These are phyloP conservation scores for Eulemur mongoz DNA, from an alignment of 2,797 vertebrate genomes.

Conservation along the genomic window DNA sequence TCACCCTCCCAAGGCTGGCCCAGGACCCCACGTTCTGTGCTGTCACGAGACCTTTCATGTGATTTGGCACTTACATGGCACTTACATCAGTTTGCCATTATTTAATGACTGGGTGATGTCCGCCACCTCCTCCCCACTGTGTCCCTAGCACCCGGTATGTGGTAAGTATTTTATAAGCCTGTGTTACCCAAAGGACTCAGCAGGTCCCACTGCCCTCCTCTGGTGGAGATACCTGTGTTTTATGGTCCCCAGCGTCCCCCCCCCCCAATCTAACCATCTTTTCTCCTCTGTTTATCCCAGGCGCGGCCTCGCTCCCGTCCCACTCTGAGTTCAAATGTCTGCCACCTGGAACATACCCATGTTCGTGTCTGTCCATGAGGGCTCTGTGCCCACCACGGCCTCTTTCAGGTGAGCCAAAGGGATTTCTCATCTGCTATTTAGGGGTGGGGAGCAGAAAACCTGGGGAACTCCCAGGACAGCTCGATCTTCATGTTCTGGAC, in stretches of 20 bases:
- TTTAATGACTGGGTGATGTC: not conserved
- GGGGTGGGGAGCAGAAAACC: rapidly evolving
- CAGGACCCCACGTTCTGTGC: not conserved
- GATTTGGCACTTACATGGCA: not conserved
- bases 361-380: not conserved
- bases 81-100: not conserved
- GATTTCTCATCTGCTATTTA: rapidly evolving
- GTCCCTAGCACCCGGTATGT: rapidly evolving
- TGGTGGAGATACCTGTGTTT: rapidly evolving
- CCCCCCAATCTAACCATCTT: not conserved
- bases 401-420: conserved; percentile 29
- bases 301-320: rapidly evolving
- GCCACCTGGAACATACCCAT: conserved; percentile 17
- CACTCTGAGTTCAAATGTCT: not conserved
- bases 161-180: rapidly evolving
- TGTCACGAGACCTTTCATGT: not conserved
- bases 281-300: not conserved
- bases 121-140: not conserved
- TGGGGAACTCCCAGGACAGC: not conserved
- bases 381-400: not conserved
- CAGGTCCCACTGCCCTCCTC: not conserved
- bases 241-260: rapidly evolving
- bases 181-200: not conserved
- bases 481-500: not conserved
- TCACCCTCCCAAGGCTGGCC: too few relatives aligned